Evolutionary conservation across 2,797 vertebrate genomes (phyloP), one percentile per base, ranked within the genome.

Genomic region (Cetoscarus ocellatus): DNA sequence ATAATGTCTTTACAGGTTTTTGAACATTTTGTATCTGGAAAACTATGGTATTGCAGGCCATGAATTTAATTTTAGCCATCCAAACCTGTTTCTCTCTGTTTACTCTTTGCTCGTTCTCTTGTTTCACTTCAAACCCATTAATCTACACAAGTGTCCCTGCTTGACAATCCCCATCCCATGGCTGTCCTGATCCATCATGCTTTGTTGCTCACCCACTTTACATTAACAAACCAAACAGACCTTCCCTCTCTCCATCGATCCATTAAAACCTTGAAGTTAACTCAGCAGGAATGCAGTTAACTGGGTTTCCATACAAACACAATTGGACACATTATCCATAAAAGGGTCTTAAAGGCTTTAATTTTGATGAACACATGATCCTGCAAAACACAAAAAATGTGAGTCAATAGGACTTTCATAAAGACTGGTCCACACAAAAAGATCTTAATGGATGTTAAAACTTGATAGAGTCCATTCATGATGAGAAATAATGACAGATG

Each of bases 101-200:
- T 61, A 44, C 42, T 14, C 52, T 42, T 40, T 34, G 48, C 18
- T 64, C 35, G 39, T 45, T 64, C 38, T 65, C 7, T 45, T 15
- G 35, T 71, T 80, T 71, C 19, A 51, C 7, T 65, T 7, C 15
- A 51, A 67, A 62, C 51, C 18, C 48, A 50, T 42, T 78, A 7
- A 50, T 55, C 35, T 36, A 8, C 36, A 43, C 18, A 8, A 6
- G 8, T 11, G 11, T 71, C 15, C 52, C 6, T 57, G 18, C 71
- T 61, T 68, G 39, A 11, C 34, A n/a, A 36, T 10, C 9, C 34
- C 7, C 19, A 7, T 44, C 52, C 9, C 55, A 42, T 47, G 3
- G 3, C 11, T 55, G 34, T 15, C 36, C 14, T 17, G 13, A 43
- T 15, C 5, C 5, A 34, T 39, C 12, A 10, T 11, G 55, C 0